phyloP scores from a whole-genome alignment of 2,113 vertebrate genomes.

The Ibidorhyncha struthersii region DNA sequence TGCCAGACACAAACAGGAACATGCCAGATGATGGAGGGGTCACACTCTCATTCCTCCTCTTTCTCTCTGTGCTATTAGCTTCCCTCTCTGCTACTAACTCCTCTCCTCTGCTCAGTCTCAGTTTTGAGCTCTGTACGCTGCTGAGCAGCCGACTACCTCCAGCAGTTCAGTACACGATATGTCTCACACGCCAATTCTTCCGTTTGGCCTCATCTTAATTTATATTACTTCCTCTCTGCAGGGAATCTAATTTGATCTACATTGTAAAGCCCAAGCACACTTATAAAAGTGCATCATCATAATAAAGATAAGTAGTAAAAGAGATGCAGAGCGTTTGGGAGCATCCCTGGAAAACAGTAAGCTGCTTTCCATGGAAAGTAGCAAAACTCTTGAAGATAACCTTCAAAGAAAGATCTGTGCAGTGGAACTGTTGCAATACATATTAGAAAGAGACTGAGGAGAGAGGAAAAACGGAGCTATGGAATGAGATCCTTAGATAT shows the following conservation, averaged over 20 bases:
- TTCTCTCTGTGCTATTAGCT: neutral
- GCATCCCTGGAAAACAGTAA: neutral
- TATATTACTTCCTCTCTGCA: neutral
- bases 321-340: neutral
- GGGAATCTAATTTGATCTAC: neutral
- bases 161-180: neutral
- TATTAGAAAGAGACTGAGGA: neutral
- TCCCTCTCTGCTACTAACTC: neutral
- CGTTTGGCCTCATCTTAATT: neutral
- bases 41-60: neutral
- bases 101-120: neutral
- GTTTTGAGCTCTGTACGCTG: neutral
- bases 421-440: neutral
- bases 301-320: neutral
- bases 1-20: neutral
- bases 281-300: neutral
- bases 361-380: neutral
- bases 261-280: neutral
- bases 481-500: neutral
- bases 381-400: neutral
- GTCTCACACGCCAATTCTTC: neutral
- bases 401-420: neutral
- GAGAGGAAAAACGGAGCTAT: neutral
- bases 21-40: neutral
- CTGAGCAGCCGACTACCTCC: neutral